These are phyloP conservation scores for Thaleichthys pacificus DNA, from an alignment of 2,797 vertebrate species.

Conservation along the genomic window DNA sequence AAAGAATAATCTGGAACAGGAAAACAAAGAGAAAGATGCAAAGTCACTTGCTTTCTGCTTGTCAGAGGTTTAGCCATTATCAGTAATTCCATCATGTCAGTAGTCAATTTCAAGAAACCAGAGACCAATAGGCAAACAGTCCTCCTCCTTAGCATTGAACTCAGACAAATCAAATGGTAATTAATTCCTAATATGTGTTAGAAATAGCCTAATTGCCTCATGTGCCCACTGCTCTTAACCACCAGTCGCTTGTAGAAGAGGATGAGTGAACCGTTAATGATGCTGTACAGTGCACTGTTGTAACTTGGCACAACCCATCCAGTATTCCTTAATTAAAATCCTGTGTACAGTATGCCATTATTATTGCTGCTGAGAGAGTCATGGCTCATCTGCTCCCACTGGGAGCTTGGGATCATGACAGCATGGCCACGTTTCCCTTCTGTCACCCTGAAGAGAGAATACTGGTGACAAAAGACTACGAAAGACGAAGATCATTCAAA, in stretches of 20 bases:
- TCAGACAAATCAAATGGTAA: conserved; percentile 63
- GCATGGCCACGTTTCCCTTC: neutral
- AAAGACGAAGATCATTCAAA: neutral
- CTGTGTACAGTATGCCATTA: conserved; percentile 36
- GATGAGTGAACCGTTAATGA: conserved; percentile 60
- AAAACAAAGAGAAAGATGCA: neutral
- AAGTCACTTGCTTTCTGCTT: conserved; percentile 2
- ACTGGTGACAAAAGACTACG: neutral
- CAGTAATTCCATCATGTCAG: conserved; percentile 35
- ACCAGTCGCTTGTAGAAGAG: conserved; percentile 40
- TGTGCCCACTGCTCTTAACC: conserved; percentile 34
- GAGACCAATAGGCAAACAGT: conserved; percentile 35
- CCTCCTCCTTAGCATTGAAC: conserved; percentile 53
- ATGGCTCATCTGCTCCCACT: conserved; percentile 30
- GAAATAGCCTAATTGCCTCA: conserved; percentile 62
- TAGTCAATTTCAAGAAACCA: conserved; percentile 58
- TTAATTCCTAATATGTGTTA: conserved; percentile 67
- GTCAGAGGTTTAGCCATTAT: conserved; percentile 39
- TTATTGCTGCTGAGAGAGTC: conserved; percentile 37
- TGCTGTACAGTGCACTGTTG: conserved; percentile 35
- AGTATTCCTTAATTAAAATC: conserved; percentile 60
- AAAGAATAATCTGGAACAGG: neutral
- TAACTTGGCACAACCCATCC: conserved; percentile 35
- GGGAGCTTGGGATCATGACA: conserved; percentile 35
- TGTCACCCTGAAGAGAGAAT: neutral